phyloP scores from a whole-genome alignment of 1,140 invertebrate genomes.

The Macrostomum lignano region DNA sequence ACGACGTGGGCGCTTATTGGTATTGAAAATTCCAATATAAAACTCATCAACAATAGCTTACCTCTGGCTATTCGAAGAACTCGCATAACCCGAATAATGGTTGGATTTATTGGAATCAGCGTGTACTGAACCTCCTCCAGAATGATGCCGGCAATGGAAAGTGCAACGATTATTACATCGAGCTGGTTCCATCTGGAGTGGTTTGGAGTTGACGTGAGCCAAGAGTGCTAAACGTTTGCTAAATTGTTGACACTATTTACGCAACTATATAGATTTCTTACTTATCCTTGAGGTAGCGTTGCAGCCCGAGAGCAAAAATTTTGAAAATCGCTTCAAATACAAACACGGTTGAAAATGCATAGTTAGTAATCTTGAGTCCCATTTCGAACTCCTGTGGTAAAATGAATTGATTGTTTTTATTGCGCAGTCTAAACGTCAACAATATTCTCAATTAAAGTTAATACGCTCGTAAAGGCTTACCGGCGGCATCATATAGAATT shows the following conservation, averaged over 20 bases:
- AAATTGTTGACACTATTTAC: neutral
- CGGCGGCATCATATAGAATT: conserved; percentile 91
- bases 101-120: conserved; percentile 87
- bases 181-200: conserved; percentile 78
- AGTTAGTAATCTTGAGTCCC: conserved; percentile 87
- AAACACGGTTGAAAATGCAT: conserved; percentile 95
- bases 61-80: conserved; percentile 78
- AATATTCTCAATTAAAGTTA: conserved; percentile 4
- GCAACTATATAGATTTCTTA: conserved; percentile 16
- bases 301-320: conserved; percentile 60
- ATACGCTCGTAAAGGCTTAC: conserved; percentile 22
- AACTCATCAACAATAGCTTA: too few relatives aligned
- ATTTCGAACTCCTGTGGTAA: conserved; percentile 47
- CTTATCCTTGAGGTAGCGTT: conserved; percentile 76
- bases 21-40: too few relatives aligned
- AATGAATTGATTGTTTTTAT: conserved; percentile 2
- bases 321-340: conserved; percentile 88
- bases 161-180: conserved; percentile 74
- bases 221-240: neutral
- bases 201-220: too few relatives aligned
- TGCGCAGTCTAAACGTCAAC: neutral
- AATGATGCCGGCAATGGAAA: conserved; percentile 85
- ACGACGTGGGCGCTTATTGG: too few relatives aligned
- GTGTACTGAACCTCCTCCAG: conserved; percentile 88
- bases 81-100: conserved; percentile 90